Base-by-base conservation (phyloP, 2,113 vertebrate genomes). In the Chloropsis hardwickii region DNA sequence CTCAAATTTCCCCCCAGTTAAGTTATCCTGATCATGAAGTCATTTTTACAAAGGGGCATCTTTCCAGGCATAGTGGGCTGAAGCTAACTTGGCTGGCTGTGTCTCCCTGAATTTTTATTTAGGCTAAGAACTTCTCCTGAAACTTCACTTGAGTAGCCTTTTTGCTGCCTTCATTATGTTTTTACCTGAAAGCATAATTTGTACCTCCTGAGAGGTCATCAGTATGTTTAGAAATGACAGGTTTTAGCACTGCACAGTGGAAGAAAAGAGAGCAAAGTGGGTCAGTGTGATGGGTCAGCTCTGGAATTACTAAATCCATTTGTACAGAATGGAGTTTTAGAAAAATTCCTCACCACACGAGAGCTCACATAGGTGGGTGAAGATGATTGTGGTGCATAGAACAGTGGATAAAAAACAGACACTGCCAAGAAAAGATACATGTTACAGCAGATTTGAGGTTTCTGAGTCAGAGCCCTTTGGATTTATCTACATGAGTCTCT, bases 331-430 rank as follows among this genome's bases (percentile, higher is more conserved):
- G 45, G 31, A 28, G 51, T 67, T 81, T 29, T 10, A 48, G 62
- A 44, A 21, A 51, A 37, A n/a, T 58, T 76, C 18, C 29, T 76
- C 29, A 29, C 6, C 18, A 3, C 47, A 40, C 0, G 0, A 58
- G 50, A 82, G 44, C 62, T 51, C 3, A 0, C 5, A 13, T 47
- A 48, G 24, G 2, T 25, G 23, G 28, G 19, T 40, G 57, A 31
- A 28, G 20, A 8, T 76, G 35, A 15, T 14, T 39, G 57, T 60
- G 45, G 20, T n/a, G 47, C 47, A 39, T 25, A 35, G 16, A 61
- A 5, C 17, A 24, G 33, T 42, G 56, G 65, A 28, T 45, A 17
- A 60, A 56, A 70, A 82, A 28, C 37, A 57, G 12, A 29, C 1
- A 1, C 20, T 31, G 42, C 67, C 20, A 57, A 57, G 33, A 56